phyloP scores from a whole-genome alignment of 2,113 vertebrate genomes.

The Furnarius figulus region DNA sequence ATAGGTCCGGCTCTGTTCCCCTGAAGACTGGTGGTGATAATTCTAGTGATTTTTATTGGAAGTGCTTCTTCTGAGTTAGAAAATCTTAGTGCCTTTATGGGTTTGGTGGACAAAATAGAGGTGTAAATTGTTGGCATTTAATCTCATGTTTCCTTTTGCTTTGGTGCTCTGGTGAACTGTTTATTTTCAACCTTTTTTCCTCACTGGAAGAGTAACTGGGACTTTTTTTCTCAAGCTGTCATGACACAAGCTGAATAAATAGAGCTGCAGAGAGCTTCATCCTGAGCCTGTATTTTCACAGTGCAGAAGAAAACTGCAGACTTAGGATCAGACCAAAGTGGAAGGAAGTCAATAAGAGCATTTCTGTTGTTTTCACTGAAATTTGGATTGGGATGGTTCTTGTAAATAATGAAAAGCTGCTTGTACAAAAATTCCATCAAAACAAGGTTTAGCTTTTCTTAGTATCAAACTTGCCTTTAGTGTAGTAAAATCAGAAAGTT shows the following conservation, averaged over 20 bases:
- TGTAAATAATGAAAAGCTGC: not conserved
- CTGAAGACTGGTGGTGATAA: not conserved
- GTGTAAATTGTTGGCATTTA: not conserved
- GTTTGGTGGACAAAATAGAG: not conserved
- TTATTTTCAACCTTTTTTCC: conserved; percentile 6
- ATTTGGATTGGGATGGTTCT: not conserved
- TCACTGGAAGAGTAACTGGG: not conserved
- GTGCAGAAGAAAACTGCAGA: not conserved
- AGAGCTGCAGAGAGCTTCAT: not conserved
- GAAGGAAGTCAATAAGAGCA: not conserved
- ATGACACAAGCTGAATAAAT: conserved; percentile 47
- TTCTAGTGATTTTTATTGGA: not conserved
- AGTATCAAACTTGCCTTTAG: not conserved
- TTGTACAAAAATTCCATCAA: not conserved
- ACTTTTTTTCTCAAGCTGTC: conserved; percentile 26
- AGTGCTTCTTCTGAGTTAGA: not conserved
- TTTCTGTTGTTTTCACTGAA: not conserved
- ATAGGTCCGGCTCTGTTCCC: not conserved
- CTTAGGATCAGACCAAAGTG: not conserved
- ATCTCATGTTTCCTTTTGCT: not conserved
- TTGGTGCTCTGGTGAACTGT: not conserved
- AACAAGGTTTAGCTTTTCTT: not conserved
- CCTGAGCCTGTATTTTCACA: not conserved
- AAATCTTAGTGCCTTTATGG: not conserved
- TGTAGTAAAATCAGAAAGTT: not conserved